Percentiles rank a stretch among this genome's conserved stretches.
phyloP scores from a whole-genome alignment of 2,113 vertebrate species.

The Grallaria varia region DNA sequence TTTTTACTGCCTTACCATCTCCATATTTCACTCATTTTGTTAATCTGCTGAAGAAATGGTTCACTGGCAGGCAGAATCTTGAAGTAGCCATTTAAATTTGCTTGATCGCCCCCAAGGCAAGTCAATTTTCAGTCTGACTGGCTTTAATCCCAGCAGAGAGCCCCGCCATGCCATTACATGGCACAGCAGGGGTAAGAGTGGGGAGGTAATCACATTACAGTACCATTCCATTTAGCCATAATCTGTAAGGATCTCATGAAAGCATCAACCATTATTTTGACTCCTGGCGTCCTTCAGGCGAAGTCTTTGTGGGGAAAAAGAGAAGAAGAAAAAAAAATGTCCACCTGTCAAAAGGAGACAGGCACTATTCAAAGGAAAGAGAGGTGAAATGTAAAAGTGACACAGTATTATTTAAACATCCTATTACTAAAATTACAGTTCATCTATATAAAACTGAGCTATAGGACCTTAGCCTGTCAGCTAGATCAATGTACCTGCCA shows the following conservation, averaged over 20 bases:
- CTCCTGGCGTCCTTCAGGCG: constrained; percentile 58
- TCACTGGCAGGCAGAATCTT: constrained; percentile 40
- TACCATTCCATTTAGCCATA: constrained; percentile 39
- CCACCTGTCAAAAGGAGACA: constrained; percentile 39
- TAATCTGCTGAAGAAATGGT: background rate
- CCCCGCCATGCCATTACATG: constrained; percentile 18
- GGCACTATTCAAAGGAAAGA: constrained; percentile 14
- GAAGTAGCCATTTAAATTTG: constrained; percentile 42
- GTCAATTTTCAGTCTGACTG: constrained; percentile 62
- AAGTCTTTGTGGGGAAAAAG: background rate
- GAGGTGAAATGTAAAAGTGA: constrained; percentile 53
- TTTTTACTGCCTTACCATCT: background rate
- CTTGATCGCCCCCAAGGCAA: constrained; percentile 51
- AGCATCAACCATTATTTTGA: constrained; percentile 54
- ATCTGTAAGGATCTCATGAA: constrained; percentile 56
- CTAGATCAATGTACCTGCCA: constrained; percentile 44
- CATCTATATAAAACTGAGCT: constrained; percentile 53
- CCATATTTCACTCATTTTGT: constrained; percentile 35
- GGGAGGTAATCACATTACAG: constrained; percentile 60
- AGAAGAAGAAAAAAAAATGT: background rate
- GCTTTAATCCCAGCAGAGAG: constrained; percentile 39
- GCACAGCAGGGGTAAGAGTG: constrained; percentile 33
- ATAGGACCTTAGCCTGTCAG: constrained; percentile 41
- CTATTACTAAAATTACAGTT: constrained; percentile 54
- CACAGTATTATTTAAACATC: constrained; percentile 64